Base-by-base conservation (phyloP, 2,113 vertebrate species). In the Capra hircus region DNA sequence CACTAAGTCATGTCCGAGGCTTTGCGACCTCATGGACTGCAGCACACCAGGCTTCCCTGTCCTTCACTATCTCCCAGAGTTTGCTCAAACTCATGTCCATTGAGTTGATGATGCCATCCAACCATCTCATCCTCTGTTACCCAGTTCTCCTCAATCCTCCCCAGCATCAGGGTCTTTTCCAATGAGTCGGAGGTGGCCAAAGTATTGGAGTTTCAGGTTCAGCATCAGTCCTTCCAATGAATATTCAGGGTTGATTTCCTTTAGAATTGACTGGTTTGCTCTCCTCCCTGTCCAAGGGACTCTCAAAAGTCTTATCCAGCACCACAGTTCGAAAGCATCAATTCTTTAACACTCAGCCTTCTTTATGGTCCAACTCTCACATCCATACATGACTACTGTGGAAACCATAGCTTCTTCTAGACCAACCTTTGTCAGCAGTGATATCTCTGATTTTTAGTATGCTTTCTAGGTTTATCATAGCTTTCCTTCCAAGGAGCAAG, bases 251-350 rank as follows among this genome's bases (percentile, higher is more conserved):
- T 3, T 43, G 36, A 40, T 43, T 14, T 74, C 36, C 36, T 43
- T 74, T 43, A 74, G 21, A 25, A 74, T 25, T 43, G 71, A 74
- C 36, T 43, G 36, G 3, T 14, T 43, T 43, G 36, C 23, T 74
- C 71, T 43, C 3, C 11, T 74, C 19, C 9, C 67, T 23, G 9
- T 36, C n/a, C 67, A 71, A 36, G n/a, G 4, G 17, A 71, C n/a
- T 71, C 17, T 36, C 64, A 23, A 19, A 6, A 71, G 17, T 71
- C n/a, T 36, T 71, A 2, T 36, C n/a, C 10, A 71, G 19, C 67
- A 71, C n/a, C 4, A 71, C 3, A 36, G 8, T 36, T 36, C 0
- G 0, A 36, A 71, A 36, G 9, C 17, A 36, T 23, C n/a, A 36
- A 71, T 71, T 71, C 64, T 71, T 36, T 0, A 9, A 17, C 64